A percentile compares a stretch with the other conserved stretches of the same genome.
Conservation (phyloP, 1,140 invertebrate genomes). For the Leucophenga varia region DNA sequence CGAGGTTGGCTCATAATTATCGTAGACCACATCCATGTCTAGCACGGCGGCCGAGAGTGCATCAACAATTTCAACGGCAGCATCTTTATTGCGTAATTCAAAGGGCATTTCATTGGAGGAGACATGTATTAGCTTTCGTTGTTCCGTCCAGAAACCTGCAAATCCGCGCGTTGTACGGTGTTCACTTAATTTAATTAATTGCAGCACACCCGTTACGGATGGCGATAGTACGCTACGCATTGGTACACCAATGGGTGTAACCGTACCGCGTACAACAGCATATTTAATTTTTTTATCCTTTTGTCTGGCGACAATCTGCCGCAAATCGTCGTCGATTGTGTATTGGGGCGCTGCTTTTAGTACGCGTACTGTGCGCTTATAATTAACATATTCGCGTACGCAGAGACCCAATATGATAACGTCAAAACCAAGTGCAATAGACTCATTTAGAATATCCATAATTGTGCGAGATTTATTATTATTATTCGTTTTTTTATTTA, state of each 20-base stretch:
- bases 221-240: slow-evolving; percentile 70
- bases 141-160: slow-evolving; percentile 78
- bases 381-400: slow-evolving; percentile 69
- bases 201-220: slow-evolving; percentile 71
- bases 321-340: slow-evolving; percentile 65
- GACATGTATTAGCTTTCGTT: slow-evolving; percentile 72
- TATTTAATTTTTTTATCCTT: slow-evolving; percentile 67
- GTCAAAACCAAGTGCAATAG: slow-evolving; percentile 70
- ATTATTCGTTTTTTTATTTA: not conserved
- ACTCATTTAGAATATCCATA: slow-evolving; percentile 59
- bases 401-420: slow-evolving; percentile 70
- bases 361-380: slow-evolving; percentile 65
- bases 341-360: slow-evolving; percentile 70
- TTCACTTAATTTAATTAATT: slow-evolving; percentile 64
- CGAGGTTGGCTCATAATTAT: slow-evolving; percentile 72
- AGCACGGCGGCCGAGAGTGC: slow-evolving; percentile 71
- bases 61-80: slow-evolving; percentile 71
- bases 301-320: slow-evolving; percentile 62
- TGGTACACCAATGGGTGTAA: slow-evolving; percentile 71
- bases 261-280: slow-evolving; percentile 69
- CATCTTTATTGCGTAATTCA: slow-evolving; percentile 63
- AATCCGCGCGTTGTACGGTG: slow-evolving; percentile 73
- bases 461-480: not conserved
- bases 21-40: slow-evolving; percentile 75
- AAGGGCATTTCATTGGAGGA: slow-evolving; percentile 75